These are phyloP conservation scores for Tenthredo mesomela DNA, from an alignment of 2,888 invertebrate genomes.

Conservation along the genomic window DNA sequence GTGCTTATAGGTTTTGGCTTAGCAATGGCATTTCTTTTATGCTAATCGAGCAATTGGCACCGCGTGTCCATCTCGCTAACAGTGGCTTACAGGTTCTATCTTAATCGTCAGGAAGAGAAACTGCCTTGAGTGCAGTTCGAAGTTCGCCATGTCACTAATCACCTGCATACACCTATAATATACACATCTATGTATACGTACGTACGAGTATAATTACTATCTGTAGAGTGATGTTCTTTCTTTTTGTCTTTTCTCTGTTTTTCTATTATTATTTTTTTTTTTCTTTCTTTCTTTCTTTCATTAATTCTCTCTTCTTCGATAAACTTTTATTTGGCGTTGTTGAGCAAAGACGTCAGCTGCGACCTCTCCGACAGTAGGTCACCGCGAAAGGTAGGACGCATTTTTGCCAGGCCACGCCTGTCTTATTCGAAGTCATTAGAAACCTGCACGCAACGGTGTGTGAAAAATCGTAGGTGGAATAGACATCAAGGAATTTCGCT, in stretches of 20 bases:
- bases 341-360: conserved; percentile 17
- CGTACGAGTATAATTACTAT: neutral
- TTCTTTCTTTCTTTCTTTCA: neutral
- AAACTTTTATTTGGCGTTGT: conserved; percentile 23
- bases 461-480: conserved; percentile 45
- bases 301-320: neutral
- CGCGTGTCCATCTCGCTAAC: conserved; percentile 12
- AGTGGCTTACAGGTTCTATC: conserved; percentile 20
- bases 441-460: neutral
- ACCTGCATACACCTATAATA: neutral
- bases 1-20: conserved; percentile 23
- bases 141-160: conserved; percentile 24
- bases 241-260: neutral
- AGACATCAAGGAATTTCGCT: neutral
- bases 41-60: conserved; percentile 36
- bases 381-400: conserved; percentile 51
- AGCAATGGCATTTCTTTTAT: conserved; percentile 41
- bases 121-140: conserved; percentile 46
- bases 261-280: neutral
- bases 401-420: conserved; percentile 50
- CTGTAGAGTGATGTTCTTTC: neutral
- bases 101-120: conserved; percentile 45
- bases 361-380: conserved; percentile 50
- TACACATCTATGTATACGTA: neutral
- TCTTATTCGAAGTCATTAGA: conserved; percentile 16